These are phyloP conservation scores for Esox lucius DNA, from an alignment of 2,797 vertebrate genomes.

Conservation along the genomic window DNA sequence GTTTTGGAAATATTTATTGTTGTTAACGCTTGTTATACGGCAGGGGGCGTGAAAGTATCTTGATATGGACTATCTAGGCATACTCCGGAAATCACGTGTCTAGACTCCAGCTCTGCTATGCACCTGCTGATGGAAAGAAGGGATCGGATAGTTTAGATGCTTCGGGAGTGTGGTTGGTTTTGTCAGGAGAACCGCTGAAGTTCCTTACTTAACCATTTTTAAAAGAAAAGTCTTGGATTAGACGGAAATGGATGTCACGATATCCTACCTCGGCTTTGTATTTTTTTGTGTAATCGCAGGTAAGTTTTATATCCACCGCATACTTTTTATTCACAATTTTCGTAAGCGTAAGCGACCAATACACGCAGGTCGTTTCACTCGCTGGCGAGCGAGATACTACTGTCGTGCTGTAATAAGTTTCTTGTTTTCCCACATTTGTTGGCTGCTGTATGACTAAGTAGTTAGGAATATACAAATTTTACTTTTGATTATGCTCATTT, in stretches of 20 bases:
- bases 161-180: slow-evolving; percentile 37
- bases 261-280: slow-evolving; percentile 32
- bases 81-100: slow-evolving; percentile 65
- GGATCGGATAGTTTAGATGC: slow-evolving; percentile 64
- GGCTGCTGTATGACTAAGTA: background rate
- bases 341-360: slow-evolving; percentile 18
- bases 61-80: background rate
- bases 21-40: slow-evolving; percentile 17
- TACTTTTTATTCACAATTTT: slow-evolving; percentile 16
- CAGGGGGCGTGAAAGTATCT: slow-evolving; percentile 51
- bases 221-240: slow-evolving; percentile 38
- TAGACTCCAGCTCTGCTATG: slow-evolving; percentile 62
- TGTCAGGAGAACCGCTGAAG: slow-evolving; percentile 38
- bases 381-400: background rate
- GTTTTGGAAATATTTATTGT: background rate
- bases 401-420: slow-evolving; percentile 10
- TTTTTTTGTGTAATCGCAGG: slow-evolving; percentile 59
- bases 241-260: slow-evolving; percentile 56
- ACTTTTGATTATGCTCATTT: background rate
- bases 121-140: slow-evolving; percentile 73
- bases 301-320: slow-evolving; percentile 56
- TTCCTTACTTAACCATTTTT: slow-evolving; percentile 58
- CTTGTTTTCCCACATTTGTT: background rate
- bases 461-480: background rate
- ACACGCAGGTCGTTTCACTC: background rate